Evolutionary conservation across 2,113 vertebrate species (phyloP).

Genomic region (Halcyon malimbica): DNA sequence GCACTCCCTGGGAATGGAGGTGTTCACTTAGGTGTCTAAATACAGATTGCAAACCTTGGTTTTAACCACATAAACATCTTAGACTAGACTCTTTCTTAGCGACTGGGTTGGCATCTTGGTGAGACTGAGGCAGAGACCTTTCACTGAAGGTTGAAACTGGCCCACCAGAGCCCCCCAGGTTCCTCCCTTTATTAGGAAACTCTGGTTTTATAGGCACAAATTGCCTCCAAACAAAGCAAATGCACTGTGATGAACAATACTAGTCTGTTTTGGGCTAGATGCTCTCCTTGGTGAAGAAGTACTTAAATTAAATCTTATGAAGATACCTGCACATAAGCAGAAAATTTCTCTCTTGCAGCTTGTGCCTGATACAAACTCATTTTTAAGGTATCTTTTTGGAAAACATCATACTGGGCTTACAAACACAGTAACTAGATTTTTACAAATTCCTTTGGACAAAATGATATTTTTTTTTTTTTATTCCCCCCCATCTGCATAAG

Average conservation of each 20-base stretch:
- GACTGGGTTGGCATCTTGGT: background rate
- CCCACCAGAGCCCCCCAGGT: background rate
- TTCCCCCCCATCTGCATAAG: background rate
- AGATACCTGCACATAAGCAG: background rate
- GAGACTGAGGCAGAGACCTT: background rate
- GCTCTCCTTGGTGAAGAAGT: background rate
- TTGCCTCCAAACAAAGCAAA: background rate
- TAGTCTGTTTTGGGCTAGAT: background rate
- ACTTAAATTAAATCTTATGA: background rate
- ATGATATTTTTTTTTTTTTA: background rate
- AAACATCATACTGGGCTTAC: background rate
- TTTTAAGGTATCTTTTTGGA: background rate
- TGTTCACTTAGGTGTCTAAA: background rate
- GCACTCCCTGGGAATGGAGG: background rate
- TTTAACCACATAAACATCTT: background rate
- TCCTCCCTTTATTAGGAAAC: background rate
- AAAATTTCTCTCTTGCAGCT: background rate
- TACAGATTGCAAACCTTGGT: background rate
- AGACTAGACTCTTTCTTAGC: background rate
- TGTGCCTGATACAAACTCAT: background rate
- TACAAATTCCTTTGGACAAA: background rate
- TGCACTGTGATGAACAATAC: background rate
- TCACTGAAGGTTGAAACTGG: background rate
- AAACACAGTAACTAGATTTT: background rate
- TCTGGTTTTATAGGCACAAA: background rate